A percentile compares a stretch with the other conserved stretches of the same genome.
Conservation (phyloP, 2,797 vertebrate genomes). For the Poeciliopsis turneri region DNA sequence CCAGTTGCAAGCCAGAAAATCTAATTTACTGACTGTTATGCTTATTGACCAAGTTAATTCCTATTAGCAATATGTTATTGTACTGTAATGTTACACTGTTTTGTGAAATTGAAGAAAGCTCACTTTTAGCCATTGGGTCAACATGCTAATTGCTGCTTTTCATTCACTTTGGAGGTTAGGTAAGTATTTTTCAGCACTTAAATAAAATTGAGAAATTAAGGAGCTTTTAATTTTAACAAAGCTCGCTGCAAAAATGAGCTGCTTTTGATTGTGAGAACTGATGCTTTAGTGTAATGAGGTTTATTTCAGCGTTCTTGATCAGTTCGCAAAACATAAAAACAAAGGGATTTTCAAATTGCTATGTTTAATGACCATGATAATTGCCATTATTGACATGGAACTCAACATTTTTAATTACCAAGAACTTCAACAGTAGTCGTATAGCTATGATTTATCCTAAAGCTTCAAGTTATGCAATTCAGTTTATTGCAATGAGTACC, state of each 20-base stretch:
- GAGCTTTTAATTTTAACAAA: background rate
- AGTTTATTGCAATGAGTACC: background rate
- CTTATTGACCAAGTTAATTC: background rate
- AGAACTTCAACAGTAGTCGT: background rate
- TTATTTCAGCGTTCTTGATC: too few relatives aligned
- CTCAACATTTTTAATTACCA: background rate
- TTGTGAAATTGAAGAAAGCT: background rate
- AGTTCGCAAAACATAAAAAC: background rate
- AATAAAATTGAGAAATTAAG: background rate
- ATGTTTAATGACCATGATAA: background rate
- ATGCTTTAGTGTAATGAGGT: too few relatives aligned
- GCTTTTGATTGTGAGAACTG: background rate
- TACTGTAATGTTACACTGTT: background rate
- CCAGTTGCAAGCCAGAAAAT: background rate
- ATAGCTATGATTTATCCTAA: background rate
- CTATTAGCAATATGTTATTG: background rate
- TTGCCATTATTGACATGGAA: background rate
- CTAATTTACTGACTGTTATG: background rate
- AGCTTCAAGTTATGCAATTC: background rate
- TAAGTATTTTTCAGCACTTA: background rate
- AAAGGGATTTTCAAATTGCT: background rate
- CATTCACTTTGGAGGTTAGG: background rate
- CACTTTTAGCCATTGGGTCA: background rate
- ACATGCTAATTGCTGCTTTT: background rate
- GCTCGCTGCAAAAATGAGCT: background rate